phyloP scores from a whole-genome alignment of 2,797 vertebrate species.

The Sebastes minor region DNA sequence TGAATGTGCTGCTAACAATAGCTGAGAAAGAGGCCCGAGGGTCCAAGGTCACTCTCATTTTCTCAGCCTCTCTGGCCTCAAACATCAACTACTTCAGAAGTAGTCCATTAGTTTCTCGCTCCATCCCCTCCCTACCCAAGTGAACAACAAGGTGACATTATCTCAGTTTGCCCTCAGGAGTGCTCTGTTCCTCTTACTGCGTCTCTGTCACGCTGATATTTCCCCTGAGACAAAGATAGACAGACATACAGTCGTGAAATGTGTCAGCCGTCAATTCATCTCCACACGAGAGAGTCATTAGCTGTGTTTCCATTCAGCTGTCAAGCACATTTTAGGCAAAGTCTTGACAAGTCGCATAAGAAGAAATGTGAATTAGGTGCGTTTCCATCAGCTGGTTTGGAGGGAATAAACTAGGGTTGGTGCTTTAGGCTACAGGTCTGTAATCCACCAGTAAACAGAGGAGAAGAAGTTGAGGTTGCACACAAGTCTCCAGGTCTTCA shows the following conservation, averaged over 20 bases:
- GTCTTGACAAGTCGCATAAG: no score
- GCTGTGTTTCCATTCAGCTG: no score
- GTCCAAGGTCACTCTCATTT: neutral
- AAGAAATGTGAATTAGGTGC: no score
- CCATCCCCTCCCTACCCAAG: neutral
- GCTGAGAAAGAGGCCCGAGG: neutral
- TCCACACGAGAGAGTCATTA: neutral
- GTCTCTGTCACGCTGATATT: constrained; percentile 13
- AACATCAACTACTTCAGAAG: constrained; percentile 4
- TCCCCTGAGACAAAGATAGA: constrained; percentile 14
- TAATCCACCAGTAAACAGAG: no score
- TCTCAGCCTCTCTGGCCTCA: neutral
- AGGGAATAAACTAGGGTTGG: no score
- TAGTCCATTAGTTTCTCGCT: constrained; percentile 24
- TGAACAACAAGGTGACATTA: constrained; percentile 58
- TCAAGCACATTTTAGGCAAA: no score
- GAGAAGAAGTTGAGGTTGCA: no score
- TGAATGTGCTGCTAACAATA: neutral
- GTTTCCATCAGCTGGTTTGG: no score
- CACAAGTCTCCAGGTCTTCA: no score
- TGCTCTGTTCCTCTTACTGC: constrained; percentile 27
- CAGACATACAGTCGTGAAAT: neutral
- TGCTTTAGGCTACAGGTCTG: no score
- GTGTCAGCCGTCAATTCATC: constrained; percentile 1
- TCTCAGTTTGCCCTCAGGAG: constrained; percentile 57